A percentile compares a stretch with the other conserved stretches of the same genome.
Conservation (phyloP, 2,888 invertebrate genomes). For the Hydriomena furcata region DNA sequence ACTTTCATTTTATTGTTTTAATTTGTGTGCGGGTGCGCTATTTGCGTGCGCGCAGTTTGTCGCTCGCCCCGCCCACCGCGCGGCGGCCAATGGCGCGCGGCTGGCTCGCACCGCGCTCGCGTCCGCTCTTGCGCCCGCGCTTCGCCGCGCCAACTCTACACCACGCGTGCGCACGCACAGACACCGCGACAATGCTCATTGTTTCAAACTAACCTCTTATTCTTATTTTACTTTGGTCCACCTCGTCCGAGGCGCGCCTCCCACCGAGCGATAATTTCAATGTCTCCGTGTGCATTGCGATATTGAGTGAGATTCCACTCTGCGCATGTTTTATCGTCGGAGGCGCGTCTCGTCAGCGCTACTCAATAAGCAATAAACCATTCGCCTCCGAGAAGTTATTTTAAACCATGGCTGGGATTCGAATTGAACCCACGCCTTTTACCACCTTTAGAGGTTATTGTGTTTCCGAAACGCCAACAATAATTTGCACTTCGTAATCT, state of each 20-base stretch:
- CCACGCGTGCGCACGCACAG: conserved; percentile 48
- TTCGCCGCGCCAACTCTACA: conserved; percentile 42
- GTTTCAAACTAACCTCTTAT: conserved; percentile 75
- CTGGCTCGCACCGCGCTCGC: conserved; percentile 55
- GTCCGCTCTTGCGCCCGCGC: conserved; percentile 52
- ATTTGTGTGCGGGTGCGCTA: conserved; percentile 82
- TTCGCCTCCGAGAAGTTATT: conserved; percentile 80
- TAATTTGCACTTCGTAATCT: conserved; percentile 40
- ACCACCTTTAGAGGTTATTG: conserved; percentile 82
- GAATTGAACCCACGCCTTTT: conserved; percentile 72
- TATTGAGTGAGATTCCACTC: conserved; percentile 80
- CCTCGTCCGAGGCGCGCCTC: conserved; percentile 65
- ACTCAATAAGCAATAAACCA: conserved; percentile 83
- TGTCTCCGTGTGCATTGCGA: conserved; percentile 76
- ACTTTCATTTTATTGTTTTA: conserved; percentile 83
- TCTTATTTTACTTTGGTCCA: conserved; percentile 68
- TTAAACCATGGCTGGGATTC: conserved; percentile 70
- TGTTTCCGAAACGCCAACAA: conserved; percentile 69
- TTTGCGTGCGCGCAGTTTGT: conserved; percentile 82
- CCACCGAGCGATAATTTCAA: conserved; percentile 81
- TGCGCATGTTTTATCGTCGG: conserved; percentile 73
- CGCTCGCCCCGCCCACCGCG: conserved; percentile 70
- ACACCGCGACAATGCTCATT: conserved; percentile 78
- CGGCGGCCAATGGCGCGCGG: conserved; percentile 70
- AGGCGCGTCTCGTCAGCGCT: conserved; percentile 77